phyloP scores from a whole-genome alignment of 2,888 invertebrate species.

The Gortyna flavago region DNA sequence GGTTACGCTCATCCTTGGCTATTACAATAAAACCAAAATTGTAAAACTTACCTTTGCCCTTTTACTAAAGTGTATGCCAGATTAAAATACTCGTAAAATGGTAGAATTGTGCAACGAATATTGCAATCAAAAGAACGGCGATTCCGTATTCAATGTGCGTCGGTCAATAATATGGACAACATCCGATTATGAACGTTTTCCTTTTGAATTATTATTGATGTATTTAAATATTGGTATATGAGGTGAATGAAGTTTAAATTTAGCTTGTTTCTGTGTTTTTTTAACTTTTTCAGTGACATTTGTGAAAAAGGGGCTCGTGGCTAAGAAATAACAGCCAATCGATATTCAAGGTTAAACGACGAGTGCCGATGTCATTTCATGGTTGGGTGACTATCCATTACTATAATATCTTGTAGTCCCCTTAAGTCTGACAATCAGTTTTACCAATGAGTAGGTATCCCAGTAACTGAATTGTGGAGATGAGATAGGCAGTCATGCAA shows the following conservation, averaged over 20 bases:
- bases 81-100: conserved; percentile 2
- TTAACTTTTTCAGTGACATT: not conserved
- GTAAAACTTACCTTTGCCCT: not conserved
- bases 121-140: conserved; percentile 30
- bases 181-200: conserved; percentile 38
- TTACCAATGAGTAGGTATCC: not conserved
- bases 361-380: no score
- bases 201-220: conserved; percentile 27
- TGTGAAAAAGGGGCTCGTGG: not conserved
- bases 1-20: not conserved
- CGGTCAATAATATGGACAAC: conserved; percentile 15
- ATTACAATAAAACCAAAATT: not conserved
- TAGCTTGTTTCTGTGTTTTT: no score
- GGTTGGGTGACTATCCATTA: no score
- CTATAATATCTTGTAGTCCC: no score
- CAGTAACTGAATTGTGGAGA: not conserved
- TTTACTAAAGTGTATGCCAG: not conserved
- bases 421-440: not conserved
- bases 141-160: conserved; percentile 35
- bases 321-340: no score
- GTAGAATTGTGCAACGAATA: conserved; percentile 9
- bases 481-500: not conserved
- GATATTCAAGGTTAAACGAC: no score
- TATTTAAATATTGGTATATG: conserved; percentile 13
- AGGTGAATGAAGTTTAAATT: not conserved